Base-by-base conservation (phyloP, 2,113 vertebrate genomes). In the Petromus typicus region DNA sequence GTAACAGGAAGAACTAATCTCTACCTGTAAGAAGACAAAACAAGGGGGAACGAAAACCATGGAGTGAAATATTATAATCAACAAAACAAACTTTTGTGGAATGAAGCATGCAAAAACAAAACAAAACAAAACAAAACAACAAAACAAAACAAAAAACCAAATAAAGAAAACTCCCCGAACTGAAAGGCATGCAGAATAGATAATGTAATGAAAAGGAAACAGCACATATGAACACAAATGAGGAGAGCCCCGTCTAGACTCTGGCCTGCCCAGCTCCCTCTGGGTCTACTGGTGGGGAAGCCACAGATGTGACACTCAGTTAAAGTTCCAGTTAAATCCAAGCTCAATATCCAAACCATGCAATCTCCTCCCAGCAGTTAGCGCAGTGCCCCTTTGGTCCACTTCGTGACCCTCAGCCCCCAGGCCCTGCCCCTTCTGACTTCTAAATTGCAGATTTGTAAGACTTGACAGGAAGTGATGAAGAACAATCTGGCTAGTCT, bases 291-390 rank as follows among this genome's bases (percentile, higher is more conserved):
- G 98, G 92, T 96, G 97, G 98, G 98, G 97, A 98, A 98, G 98
- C 98, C 99, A 99, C 98, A 99, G 99, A 99, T 99, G 99, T 99
- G 99, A 99, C 98, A 99, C 99, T 99, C 99, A 99, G 98, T 98
- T 98, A 98, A 99, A 96, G 98, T 98, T 98, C 98, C 98, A 97
- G 98, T 98, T 98, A 98, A 98, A 98, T 97, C 97, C 99, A 99
- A 99, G 98, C 99, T 97, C 97, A 98, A 98, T 93, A 97, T 97
- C 98, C 98, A 97, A 97, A 98, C 86, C 98, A 98, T 98, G 98
- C 98, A 98, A 92, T 90, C 94, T 95, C 90, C 97, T 45, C 98
- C 98, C 86, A 7, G 96, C 97, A 69, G 96, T 97, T 97, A 98
- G 98, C 95, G 82, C 0, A 45, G 96, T 86, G 86, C 91, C 96